Evolutionary conservation across 2,113 vertebrate genomes (phyloP).

Genomic region (Melanerpes formicivorus): DNA sequence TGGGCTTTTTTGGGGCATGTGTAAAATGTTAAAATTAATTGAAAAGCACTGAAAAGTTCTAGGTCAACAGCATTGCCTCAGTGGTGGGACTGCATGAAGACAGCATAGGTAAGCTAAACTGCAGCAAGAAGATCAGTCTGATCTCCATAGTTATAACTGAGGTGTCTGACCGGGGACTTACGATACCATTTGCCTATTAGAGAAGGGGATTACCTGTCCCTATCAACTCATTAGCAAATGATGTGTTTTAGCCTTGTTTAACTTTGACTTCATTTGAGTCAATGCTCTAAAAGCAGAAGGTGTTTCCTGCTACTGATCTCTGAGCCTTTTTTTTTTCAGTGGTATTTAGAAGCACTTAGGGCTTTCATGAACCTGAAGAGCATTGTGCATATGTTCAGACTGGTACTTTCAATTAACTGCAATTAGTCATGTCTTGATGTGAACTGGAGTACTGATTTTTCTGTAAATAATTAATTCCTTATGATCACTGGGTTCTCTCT

Average conservation of each 20-base stretch:
- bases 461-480: conserved; percentile 51
- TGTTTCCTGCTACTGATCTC: background rate
- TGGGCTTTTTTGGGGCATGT: background rate
- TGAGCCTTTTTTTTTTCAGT: background rate
- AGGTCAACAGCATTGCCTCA: background rate
- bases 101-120: background rate
- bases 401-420: background rate
- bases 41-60: background rate
- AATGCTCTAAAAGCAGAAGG: background rate
- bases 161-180: background rate
- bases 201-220: background rate
- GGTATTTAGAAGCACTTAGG: background rate
- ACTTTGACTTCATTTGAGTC: background rate
- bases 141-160: rapidly evolving
- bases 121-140: background rate
- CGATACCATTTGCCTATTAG: background rate
- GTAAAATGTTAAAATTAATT: background rate
- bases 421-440: background rate
- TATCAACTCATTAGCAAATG: background rate
- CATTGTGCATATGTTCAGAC: background rate
- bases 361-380: conserved; percentile 33
- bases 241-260: background rate
- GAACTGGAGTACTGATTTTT: background rate
- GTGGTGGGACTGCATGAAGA: background rate
- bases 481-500: conserved; percentile 12